A percentile compares a stretch with the other conserved stretches of the same genome.
Evolutionary conservation across 2,888 invertebrate species (phyloP).

Genomic region (Saturnia pavonia): DNA sequence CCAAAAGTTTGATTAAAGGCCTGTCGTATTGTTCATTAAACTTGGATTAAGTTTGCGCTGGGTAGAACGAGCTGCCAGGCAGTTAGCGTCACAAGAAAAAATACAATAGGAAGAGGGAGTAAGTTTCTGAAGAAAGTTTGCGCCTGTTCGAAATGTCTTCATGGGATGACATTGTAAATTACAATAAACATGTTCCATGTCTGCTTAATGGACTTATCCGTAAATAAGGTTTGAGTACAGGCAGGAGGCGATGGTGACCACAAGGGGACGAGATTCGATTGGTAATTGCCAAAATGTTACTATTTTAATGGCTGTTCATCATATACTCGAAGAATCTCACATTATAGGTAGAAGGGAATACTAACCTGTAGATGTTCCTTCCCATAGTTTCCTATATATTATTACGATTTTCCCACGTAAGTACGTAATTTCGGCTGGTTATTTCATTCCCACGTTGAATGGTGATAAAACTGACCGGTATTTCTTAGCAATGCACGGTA

Average conservation of each 20-base stretch:
- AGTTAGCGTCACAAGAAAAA: conserved; percentile 78
- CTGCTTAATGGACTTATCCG: not conserved
- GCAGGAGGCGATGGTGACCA: not conserved
- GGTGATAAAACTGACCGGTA: too few species aligned
- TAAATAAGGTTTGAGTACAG: not conserved
- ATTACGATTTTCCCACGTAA: too few species aligned
- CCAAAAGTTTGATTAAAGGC: conserved; percentile 81
- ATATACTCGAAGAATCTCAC: not conserved
- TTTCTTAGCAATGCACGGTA: too few species aligned
- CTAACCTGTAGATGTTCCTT: not conserved
- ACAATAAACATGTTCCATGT: not conserved
- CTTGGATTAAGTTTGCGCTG: conserved; percentile 82
- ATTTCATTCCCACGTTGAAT: too few species aligned
- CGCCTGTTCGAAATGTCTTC: conserved; percentile 44
- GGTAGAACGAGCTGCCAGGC: conserved; percentile 80
- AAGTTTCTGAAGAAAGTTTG: conserved; percentile 62
- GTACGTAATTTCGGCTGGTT: too few species aligned
- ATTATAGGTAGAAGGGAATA: not conserved
- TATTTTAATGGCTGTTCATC: not conserved
- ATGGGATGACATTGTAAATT: conserved; percentile 21
- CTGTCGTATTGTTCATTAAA: conserved; percentile 83
- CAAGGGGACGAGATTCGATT: not conserved
- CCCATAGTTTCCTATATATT: not conserved
- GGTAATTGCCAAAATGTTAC: not conserved
- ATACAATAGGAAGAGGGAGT: conserved; percentile 53